phyloP scores from a whole-genome alignment of 2,797 vertebrate species.

The Thripadectes ignobilis region DNA sequence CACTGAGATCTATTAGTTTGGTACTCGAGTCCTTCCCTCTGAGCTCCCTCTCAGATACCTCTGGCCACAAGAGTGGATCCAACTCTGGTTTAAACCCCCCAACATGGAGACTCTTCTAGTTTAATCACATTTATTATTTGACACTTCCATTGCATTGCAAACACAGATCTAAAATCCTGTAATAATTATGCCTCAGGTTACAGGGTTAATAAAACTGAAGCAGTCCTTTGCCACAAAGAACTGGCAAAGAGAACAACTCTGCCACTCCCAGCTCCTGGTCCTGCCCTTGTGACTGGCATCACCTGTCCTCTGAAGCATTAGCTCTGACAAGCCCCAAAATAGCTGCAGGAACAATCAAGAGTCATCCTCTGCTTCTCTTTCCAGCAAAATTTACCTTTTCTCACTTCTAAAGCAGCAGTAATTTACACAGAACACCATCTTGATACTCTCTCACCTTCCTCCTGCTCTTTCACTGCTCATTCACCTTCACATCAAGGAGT shows the following conservation, averaged over 20 bases:
- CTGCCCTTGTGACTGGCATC: background rate
- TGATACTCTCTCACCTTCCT: background rate
- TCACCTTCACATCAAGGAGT: background rate
- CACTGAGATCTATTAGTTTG: background rate
- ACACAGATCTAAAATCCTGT: background rate
- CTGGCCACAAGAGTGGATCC: background rate
- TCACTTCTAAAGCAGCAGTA: background rate
- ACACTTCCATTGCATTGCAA: background rate
- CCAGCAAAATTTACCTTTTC: background rate
- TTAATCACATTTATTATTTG: background rate
- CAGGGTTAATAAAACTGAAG: background rate
- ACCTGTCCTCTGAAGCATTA: background rate
- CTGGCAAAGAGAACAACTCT: background rate
- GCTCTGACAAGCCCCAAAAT: background rate
- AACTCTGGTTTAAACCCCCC: background rate
- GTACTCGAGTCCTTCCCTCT: background rate
- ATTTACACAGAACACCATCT: background rate
- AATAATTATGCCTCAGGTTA: background rate
- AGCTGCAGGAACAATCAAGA: background rate
- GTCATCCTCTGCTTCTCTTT: background rate
- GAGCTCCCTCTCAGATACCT: background rate
- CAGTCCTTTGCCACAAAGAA: background rate
- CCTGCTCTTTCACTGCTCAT: background rate
- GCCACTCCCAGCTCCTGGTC: background rate
- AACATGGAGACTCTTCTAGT: accelerated